Percentiles rank a stretch among this genome's conserved stretches.
These are phyloP conservation scores for Crambe crambe DNA, from an alignment of 37 sponge, comb jelly and placozoan genomes.

Conservation along the genomic window DNA sequence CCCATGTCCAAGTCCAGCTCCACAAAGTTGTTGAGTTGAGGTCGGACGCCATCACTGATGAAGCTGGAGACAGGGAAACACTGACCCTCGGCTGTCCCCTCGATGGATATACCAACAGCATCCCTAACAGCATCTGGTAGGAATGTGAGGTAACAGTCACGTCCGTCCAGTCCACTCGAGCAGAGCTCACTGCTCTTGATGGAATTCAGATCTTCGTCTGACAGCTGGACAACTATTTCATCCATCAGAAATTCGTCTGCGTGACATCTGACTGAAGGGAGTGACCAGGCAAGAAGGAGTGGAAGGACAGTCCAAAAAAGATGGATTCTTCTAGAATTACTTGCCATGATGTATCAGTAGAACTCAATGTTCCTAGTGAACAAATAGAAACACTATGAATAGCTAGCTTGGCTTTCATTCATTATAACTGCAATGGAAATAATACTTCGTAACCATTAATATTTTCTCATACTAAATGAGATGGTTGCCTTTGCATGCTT, in stretches of 20 bases:
- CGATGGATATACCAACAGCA: constrained; percentile 45
- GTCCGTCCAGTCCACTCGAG: constrained; percentile 39
- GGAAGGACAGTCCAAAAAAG: neutral
- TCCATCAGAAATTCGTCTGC: constrained; percentile 40
- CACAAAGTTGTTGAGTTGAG: constrained; percentile 57
- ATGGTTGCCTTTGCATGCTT: no score
- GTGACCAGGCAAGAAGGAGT: neutral
- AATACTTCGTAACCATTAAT: no score
- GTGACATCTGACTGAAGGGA: neutral
- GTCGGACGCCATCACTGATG: constrained; percentile 43
- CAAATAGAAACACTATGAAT: neutral
- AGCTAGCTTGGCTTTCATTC: no score
- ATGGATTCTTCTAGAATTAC: neutral
- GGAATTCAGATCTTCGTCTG: constrained; percentile 59
- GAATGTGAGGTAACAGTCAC: constrained; percentile 53
- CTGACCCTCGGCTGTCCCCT: constrained; percentile 25
- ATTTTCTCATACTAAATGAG: no score
- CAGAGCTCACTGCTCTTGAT: constrained; percentile 75
- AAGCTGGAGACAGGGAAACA: constrained; percentile 37
- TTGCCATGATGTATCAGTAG: neutral
- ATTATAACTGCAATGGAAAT: no score
- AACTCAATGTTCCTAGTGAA: neutral
- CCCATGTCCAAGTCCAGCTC: constrained; percentile 72
- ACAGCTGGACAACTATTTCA: constrained; percentile 57
- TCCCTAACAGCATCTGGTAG: constrained; percentile 58